These are phyloP conservation scores for Trileptium ribeirensis DNA, from an alignment of 2,888 invertebrate species.

Conservation along the genomic window DNA sequence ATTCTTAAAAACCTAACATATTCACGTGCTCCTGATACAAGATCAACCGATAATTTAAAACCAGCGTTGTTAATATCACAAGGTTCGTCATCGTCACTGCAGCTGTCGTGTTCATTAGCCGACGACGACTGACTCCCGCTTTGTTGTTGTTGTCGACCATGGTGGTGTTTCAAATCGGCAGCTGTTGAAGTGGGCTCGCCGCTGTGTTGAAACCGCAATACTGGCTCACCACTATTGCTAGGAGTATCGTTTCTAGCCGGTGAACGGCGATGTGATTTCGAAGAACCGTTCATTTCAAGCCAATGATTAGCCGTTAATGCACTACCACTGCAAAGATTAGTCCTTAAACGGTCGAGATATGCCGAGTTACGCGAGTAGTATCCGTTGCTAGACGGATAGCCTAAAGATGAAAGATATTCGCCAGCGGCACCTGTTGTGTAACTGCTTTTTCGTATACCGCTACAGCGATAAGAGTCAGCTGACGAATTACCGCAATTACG, in stretches of 20 bases:
- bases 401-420: neutral
- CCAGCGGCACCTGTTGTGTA: no score
- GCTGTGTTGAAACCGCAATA: neutral
- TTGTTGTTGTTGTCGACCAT: no score
- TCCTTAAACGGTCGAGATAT: neutral
- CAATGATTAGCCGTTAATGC: neutral
- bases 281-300: neutral
- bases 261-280: neutral
- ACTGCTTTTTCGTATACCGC: no score
- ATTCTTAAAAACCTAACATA: conserved; percentile 43
- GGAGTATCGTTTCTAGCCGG: neutral
- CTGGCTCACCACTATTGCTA: neutral
- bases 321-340: neutral
- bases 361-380: neutral
- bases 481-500: neutral
- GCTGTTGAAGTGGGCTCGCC: neutral
- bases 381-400: neutral
- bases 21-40: neutral
- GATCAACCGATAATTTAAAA: neutral
- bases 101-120: no score
- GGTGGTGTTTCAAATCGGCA: neutral
- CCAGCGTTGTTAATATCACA: neutral
- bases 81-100: no score
- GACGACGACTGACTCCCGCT: no score
- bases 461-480: neutral